Conservation (phyloP, 2,113 vertebrate genomes). For the Columbina picui region DNA sequence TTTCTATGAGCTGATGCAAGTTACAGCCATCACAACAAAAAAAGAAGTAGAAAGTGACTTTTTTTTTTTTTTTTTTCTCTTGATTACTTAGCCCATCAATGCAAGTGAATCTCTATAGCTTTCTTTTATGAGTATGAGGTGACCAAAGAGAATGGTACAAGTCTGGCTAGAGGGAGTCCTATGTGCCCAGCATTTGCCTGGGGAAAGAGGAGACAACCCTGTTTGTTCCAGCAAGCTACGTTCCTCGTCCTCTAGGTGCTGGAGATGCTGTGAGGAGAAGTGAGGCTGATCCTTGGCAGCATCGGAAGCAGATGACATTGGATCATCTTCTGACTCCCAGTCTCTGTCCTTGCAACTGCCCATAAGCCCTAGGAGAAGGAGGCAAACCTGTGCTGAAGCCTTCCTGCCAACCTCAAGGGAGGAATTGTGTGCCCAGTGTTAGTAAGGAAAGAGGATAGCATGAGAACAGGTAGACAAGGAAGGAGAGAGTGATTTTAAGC, state of each 20-base stretch:
- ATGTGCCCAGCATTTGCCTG: neutral
- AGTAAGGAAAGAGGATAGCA: neutral
- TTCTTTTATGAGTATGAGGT: neutral
- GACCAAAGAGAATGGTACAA: neutral
- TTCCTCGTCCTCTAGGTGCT: neutral
- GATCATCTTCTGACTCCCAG: neutral
- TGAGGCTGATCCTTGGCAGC: neutral
- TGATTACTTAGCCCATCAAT: neutral
- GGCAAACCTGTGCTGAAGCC: neutral
- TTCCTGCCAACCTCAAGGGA: neutral
- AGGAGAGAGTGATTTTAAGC: neutral
- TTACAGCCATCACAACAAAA: neutral
- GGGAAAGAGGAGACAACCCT: neutral
- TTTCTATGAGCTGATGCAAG: neutral
- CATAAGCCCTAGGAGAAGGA: neutral
- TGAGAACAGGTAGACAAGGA: neutral
- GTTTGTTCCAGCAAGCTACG: neutral
- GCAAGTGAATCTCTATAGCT: neutral
- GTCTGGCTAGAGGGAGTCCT: neutral
- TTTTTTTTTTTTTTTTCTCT: neutral
- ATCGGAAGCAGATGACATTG: neutral
- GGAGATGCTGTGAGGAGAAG: neutral
- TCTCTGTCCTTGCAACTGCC: neutral
- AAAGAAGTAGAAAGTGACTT: neutral
- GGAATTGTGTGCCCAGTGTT: neutral